phyloP scores from a whole-genome alignment of 2,797 vertebrate genomes.

The Tenualosa ilisha region DNA sequence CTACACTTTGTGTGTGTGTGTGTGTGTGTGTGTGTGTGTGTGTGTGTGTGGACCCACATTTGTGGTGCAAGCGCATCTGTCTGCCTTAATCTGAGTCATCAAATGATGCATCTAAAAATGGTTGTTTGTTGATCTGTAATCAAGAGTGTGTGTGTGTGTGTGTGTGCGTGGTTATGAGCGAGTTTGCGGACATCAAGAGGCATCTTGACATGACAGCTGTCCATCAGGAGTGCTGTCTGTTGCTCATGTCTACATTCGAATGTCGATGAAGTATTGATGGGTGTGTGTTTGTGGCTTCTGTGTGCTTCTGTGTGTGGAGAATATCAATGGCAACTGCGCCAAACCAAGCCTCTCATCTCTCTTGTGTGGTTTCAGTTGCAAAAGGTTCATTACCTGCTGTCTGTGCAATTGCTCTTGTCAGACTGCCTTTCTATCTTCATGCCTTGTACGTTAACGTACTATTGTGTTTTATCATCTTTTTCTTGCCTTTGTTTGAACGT shows the following conservation, averaged over 20 bases:
- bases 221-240: background rate
- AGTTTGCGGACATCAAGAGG: background rate
- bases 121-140: conserved; percentile 35
- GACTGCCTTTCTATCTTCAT: background rate
- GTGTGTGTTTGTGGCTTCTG: background rate
- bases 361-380: background rate
- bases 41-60: conserved; percentile 38
- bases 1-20: conserved; percentile 41
- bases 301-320: background rate
- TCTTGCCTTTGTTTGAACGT: background rate
- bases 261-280: conserved; percentile 6
- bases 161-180: background rate
- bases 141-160: conserved; percentile 17
- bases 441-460: background rate
- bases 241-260: background rate
- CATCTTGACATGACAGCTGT: background rate
- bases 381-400: background rate
- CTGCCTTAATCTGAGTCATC: conserved; percentile 49
- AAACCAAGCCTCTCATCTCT: background rate
- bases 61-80: conserved; percentile 47
- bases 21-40: conserved; percentile 18
- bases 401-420: background rate
- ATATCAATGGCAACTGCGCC: background rate
- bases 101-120: conserved; percentile 49
- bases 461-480: background rate